Conservation (phyloP, 2,888 invertebrate genomes). For the Acrobasis consociella region DNA sequence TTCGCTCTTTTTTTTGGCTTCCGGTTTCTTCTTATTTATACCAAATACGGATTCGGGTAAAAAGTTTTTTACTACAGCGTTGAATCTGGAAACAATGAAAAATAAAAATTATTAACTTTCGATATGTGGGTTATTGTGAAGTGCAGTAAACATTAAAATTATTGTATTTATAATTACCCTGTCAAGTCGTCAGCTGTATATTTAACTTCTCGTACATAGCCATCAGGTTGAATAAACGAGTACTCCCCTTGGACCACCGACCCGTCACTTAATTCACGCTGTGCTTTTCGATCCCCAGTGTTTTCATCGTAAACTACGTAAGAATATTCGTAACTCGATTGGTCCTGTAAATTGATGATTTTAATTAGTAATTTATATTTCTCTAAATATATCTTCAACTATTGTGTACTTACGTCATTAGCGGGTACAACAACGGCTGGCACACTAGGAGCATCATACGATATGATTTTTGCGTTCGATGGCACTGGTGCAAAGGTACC, state of each 20-base stretch:
- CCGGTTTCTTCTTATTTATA: conserved; percentile 33
- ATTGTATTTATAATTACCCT: conserved; percentile 55
- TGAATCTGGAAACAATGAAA: conserved; percentile 53
- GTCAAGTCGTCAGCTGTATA: conserved; percentile 79
- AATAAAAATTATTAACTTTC: conserved; percentile 13
- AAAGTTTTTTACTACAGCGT: conserved; percentile 67
- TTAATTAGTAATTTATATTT: conserved; percentile 2
- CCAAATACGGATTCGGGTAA: conserved; percentile 41
- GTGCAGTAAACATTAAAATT: conserved; percentile 24
- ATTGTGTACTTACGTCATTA: conserved; percentile 52
- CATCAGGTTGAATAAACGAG: conserved; percentile 80
- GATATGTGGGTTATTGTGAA: conserved; percentile 20
- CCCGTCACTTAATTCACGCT: conserved; percentile 79
- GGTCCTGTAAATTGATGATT: conserved; percentile 40
- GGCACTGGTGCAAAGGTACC: conserved; percentile 46
- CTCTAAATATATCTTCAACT: not conserved
- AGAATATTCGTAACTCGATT: conserved; percentile 67
- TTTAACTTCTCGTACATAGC: conserved; percentile 76
- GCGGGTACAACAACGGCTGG: conserved; percentile 53
- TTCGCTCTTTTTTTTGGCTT: conserved; percentile 30
- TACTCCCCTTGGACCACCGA: conserved; percentile 79
- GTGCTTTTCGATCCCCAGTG: conserved; percentile 80
- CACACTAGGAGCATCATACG: conserved; percentile 53
- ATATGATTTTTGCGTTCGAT: conserved; percentile 50
- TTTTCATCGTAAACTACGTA: conserved; percentile 80